phyloP scores from a whole-genome alignment of 2,888 invertebrate species.

The Megaustenia siamemsis region DNA sequence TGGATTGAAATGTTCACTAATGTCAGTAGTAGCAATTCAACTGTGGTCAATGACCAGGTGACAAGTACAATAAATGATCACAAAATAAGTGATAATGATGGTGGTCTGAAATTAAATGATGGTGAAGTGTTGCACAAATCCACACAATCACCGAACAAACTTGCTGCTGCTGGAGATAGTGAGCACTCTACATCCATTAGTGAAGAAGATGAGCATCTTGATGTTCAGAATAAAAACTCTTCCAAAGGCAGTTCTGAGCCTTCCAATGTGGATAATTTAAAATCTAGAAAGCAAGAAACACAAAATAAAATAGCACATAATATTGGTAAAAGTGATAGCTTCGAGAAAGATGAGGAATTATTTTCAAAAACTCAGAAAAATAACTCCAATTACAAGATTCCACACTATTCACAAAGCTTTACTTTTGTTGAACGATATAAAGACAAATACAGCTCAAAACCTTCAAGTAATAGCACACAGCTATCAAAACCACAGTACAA shows the following conservation, averaged over 20 bases:
- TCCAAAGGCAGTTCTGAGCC: not conserved
- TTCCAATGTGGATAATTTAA: not conserved
- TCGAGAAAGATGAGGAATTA: not conserved
- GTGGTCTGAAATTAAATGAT: not conserved
- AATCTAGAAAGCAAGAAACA: not conserved
- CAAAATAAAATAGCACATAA: not conserved
- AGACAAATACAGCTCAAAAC: not conserved
- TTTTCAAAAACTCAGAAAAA: not conserved
- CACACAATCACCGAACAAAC: not conserved
- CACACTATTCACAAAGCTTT: slow-evolving; percentile 54
- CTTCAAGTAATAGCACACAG: not conserved
- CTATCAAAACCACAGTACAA: not conserved
- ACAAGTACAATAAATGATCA: not conserved
- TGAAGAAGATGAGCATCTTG: not conserved
- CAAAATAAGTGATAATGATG: not conserved
- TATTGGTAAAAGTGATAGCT: not conserved
- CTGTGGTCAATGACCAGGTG: not conserved
- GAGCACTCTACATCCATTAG: not conserved
- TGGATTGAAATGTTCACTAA: not conserved
- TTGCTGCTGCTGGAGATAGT: not conserved
- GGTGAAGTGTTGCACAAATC: not conserved
- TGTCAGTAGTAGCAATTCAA: not conserved
- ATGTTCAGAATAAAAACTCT: not conserved
- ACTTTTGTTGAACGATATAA: slow-evolving; percentile 54
- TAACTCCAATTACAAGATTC: slow-evolving; percentile 31